Percentiles rank a stretch among this genome's conserved stretches.
These are phyloP conservation scores for Petrophora chlorosata DNA, from an alignment of 2,888 invertebrate species.

Conservation along the genomic window DNA sequence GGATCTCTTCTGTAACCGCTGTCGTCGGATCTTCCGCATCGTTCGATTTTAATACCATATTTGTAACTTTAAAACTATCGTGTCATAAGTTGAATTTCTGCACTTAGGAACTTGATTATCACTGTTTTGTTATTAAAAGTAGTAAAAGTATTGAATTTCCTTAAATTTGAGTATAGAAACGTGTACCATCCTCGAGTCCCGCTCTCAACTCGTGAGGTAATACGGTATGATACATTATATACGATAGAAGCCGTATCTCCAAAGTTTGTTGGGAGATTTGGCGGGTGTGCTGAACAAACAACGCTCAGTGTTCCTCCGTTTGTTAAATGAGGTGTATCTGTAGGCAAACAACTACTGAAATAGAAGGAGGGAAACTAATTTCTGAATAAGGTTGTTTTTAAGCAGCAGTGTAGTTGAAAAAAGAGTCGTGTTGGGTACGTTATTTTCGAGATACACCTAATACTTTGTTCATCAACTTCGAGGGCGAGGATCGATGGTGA, in stretches of 20 bases:
- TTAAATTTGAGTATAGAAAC: conserved; percentile 1
- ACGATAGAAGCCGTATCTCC: conserved; percentile 40
- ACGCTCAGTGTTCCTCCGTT: conserved; percentile 50
- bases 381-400: too few species aligned
- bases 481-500: too few species aligned
- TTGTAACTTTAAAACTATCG: too few species aligned
- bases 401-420: too few species aligned
- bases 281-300: conserved; percentile 47
- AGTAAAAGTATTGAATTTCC: conserved; percentile 16
- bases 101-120: too few species aligned
- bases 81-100: too few species aligned
- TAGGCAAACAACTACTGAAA: conserved; percentile 39
- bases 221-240: conserved; percentile 24
- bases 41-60: conserved; percentile 51
- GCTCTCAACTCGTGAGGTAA: conserved; percentile 25
- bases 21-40: conserved; percentile 51
- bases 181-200: conserved; percentile 28
- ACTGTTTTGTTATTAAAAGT: too few species aligned
- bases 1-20: conserved; percentile 59
- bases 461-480: too few species aligned
- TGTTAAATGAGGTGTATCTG: conserved; percentile 35
- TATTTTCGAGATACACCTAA: too few species aligned
- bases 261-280: conserved; percentile 55
- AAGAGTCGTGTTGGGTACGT: too few species aligned
- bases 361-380: not conserved